These are phyloP conservation scores for Drosophila pallidifrons DNA, from an alignment of 1,140 invertebrate species.

Conservation along the genomic window DNA sequence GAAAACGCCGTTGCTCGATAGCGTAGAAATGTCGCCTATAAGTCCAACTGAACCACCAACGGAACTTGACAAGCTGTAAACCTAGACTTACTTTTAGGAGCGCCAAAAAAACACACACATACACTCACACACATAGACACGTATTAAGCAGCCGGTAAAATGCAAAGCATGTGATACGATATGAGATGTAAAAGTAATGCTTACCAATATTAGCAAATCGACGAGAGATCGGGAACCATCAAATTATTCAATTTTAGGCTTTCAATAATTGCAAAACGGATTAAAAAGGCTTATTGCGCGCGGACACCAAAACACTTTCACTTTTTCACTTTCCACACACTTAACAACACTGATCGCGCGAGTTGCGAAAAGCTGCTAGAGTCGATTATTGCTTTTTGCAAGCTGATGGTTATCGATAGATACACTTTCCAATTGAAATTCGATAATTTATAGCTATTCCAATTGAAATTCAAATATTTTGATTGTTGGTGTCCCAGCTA, in stretches of 20 bases:
- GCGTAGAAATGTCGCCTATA: conserved; percentile 84
- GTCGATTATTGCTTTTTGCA: neutral
- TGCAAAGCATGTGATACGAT: conserved; percentile 79
- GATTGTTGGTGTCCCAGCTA: conserved; percentile 9
- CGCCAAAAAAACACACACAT: conserved; percentile 24
- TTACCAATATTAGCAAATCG: conserved; percentile 28
- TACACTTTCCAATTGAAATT: neutral
- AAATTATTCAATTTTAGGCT: conserved; percentile 61
- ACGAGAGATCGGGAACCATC: conserved; percentile 43
- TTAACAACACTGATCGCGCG: conserved; percentile 17
- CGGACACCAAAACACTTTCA: conserved; percentile 7
- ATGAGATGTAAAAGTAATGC: conserved; percentile 29
- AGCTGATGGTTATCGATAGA: neutral
- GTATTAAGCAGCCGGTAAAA: conserved; percentile 61
- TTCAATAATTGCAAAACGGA: neutral
- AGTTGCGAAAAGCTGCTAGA: neutral
- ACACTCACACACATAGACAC: conserved; percentile 27
- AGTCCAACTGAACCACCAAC: conserved; percentile 81
- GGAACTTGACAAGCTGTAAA: conserved; percentile 71
- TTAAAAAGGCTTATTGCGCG: neutral
- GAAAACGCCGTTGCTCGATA: conserved; percentile 83
- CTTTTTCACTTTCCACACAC: neutral
- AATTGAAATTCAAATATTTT: neutral
- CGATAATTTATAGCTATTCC: no score
- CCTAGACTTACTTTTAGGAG: neutral